Conservation (phyloP, 2,797 vertebrate species). For the Vultur gryphus region DNA sequence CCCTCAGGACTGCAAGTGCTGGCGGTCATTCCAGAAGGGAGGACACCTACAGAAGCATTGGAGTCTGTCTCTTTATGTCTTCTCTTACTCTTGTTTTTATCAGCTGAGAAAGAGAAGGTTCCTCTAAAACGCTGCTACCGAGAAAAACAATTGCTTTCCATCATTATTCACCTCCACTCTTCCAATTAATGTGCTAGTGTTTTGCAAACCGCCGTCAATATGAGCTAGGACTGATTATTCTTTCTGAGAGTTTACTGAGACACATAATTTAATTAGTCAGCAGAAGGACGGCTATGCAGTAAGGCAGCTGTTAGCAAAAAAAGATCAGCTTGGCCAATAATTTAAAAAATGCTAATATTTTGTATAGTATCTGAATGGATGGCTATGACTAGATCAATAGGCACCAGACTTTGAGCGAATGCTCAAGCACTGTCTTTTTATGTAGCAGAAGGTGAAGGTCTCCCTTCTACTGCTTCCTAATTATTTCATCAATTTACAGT, state of each 20-base stretch:
- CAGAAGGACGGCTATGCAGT: neutral
- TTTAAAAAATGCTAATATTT: neutral
- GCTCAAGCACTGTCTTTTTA: neutral
- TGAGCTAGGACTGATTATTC: neutral
- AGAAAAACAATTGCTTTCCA: neutral
- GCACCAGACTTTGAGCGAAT: neutral
- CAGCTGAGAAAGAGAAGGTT: neutral
- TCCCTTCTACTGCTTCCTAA: neutral
- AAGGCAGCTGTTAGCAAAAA: neutral
- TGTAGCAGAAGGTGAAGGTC: neutral
- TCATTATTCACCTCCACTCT: neutral
- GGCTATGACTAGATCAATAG: neutral
- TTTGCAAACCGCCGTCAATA: neutral
- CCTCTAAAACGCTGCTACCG: neutral
- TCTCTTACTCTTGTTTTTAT: neutral
- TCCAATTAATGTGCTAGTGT: neutral
- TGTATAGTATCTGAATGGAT: neutral
- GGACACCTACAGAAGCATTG: neutral
- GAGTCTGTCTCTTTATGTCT: neutral
- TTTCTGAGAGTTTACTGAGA: neutral
- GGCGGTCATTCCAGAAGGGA: neutral
- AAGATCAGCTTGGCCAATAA: neutral
- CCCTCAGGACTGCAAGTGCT: neutral
- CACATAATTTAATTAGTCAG: neutral
- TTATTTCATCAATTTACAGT: neutral